Conservation (phyloP, 2,797 vertebrate genomes). For the Clarias platycephalus region DNA sequence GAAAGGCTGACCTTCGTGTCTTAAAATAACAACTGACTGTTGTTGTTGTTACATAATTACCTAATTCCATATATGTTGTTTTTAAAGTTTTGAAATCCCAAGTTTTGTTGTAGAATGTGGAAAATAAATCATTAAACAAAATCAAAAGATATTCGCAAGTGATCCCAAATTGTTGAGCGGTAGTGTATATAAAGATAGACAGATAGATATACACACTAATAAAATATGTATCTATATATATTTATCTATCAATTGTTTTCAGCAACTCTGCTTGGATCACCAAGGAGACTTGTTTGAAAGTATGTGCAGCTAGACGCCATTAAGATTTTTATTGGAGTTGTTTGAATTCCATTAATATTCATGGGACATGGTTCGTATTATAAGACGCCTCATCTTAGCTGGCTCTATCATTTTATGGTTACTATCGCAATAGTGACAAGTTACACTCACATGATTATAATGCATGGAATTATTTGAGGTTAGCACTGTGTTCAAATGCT, state of each 20-base stretch:
- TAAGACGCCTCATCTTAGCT: slow-evolving; percentile 31
- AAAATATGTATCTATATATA: neutral
- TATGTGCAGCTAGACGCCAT: neutral
- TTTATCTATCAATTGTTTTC: neutral
- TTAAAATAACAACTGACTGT: too few relatives aligned
- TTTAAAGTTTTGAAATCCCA: too few relatives aligned
- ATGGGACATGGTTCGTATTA: slow-evolving; percentile 28
- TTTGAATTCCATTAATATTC: slow-evolving; percentile 27
- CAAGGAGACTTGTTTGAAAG: neutral
- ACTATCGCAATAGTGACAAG: neutral
- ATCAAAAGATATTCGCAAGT: too few relatives aligned
- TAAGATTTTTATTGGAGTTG: slow-evolving; percentile 21
- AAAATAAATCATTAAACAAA: too few relatives aligned
- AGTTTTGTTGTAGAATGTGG: too few relatives aligned
- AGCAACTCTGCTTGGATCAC: neutral
- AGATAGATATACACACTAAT: neutral
- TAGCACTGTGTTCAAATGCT: neutral
- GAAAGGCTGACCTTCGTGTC: too few relatives aligned
- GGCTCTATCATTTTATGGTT: slow-evolving; percentile 22
- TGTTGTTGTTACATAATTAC: too few relatives aligned
- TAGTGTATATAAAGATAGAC: neutral
- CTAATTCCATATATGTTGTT: too few relatives aligned
- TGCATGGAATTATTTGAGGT: neutral
- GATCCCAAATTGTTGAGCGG: too few relatives aligned
- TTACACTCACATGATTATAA: neutral